Evolutionary conservation across 2,797 vertebrate species (phyloP).

Genomic region (Fratercula arctica): DNA sequence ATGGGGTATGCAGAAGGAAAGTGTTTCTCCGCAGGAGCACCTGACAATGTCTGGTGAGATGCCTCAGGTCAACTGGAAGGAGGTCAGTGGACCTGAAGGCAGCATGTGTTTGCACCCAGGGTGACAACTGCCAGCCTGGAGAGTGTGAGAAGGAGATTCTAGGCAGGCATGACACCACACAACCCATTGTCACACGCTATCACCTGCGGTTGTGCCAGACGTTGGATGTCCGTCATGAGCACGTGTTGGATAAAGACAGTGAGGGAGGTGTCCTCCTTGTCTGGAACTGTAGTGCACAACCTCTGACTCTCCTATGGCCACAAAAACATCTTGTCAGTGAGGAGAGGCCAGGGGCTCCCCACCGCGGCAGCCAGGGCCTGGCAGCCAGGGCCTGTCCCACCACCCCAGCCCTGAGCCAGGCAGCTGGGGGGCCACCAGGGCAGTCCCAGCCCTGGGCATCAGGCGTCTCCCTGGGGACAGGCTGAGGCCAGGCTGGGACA

Average conservation of each 20-base stretch:
- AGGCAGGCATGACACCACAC: not conserved
- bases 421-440: not conserved
- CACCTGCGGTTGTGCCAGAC: fast-evolving
- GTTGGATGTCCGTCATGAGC: fast-evolving
- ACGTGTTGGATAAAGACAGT: not conserved
- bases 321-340: not conserved
- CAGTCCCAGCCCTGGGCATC: not conserved
- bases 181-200: not conserved
- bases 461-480: not conserved
- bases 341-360: not conserved
- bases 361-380: not conserved
- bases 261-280: not conserved
- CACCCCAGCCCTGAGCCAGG: not conserved
- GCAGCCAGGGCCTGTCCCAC: not conserved
- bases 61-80: not conserved
- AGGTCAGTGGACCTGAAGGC: not conserved
- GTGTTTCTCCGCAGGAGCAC: fast-evolving
- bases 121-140: not conserved
- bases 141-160: not conserved
- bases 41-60: not conserved
- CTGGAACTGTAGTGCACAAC: not conserved
- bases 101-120: not conserved
- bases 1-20: not conserved
- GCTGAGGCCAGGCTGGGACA: not conserved
- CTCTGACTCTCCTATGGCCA: not conserved